phyloP scores from a whole-genome alignment of 2,888 invertebrate species.

The Smittia aterrima region DNA sequence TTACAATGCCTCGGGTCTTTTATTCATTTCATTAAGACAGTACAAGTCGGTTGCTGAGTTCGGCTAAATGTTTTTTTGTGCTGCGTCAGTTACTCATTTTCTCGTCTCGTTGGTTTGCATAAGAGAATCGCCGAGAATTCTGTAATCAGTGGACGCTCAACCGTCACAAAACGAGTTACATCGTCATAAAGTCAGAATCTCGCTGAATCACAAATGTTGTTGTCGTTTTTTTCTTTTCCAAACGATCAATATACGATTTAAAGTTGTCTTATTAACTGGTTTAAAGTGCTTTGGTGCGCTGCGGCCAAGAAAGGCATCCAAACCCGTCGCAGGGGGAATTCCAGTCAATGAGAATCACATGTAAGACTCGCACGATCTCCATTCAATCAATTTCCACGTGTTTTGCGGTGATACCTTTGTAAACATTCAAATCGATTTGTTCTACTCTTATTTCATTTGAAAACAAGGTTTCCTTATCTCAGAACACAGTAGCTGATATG shows the following conservation, averaged over 20 bases:
- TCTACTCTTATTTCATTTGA: not conserved
- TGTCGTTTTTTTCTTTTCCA: not conserved
- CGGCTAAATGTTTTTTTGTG: no score
- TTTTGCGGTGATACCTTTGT: not conserved
- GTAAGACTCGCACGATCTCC: not conserved
- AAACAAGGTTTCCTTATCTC: not conserved
- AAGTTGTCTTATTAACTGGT: not conserved
- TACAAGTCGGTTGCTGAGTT: no score
- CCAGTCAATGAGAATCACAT: slow-evolving; percentile 4
- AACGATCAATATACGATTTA: no score
- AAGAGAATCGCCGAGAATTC: not conserved
- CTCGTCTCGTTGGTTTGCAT: no score
- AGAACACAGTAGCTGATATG: no score
- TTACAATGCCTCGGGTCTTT: no score
- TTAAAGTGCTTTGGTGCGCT: not conserved
- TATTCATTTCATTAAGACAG: no score
- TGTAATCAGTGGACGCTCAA: not conserved
- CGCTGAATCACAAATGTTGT: not conserved
- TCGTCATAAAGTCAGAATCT: not conserved
- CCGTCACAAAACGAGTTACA: not conserved
- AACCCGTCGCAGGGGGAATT: not conserved
- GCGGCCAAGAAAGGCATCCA: not conserved
- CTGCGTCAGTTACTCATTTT: no score
- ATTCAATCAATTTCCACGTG: not conserved
- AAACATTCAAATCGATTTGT: not conserved